Conservation (phyloP, 2,888 invertebrate species). For the Conus canariensis region DNA sequence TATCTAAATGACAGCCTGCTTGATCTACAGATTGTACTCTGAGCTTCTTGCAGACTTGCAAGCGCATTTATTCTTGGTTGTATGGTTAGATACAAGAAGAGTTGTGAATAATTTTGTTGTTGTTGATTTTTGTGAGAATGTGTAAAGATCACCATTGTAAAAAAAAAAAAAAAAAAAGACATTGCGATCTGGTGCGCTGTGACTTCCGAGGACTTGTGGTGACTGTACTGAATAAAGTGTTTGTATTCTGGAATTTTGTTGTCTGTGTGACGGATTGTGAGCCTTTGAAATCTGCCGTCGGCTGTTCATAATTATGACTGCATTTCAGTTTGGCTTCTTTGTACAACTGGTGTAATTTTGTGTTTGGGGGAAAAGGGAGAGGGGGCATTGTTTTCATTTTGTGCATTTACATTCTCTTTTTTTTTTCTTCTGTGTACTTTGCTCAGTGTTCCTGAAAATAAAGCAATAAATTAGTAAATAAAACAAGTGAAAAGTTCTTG, state of each 20-base stretch:
- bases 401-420: too few relatives aligned
- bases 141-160: constrained; percentile 22
- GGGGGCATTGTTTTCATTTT: neutral
- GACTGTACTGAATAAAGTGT: constrained; percentile 31
- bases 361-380: too few relatives aligned
- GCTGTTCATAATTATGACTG: neutral
- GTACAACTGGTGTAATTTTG: too few relatives aligned
- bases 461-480: neutral
- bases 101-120: constrained; percentile 21
- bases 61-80: neutral
- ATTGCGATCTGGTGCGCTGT: neutral
- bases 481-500: neutral
- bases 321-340: too few relatives aligned
- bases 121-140: neutral
- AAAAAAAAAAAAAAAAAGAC: neutral
- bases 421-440: neutral
- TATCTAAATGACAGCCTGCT: neutral
- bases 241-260: constrained; percentile 25
- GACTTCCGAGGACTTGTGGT: constrained; percentile 23
- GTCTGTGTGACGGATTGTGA: neutral
- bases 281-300: neutral
- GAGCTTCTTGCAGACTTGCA: neutral
- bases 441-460: neutral
- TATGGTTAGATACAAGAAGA: neutral
- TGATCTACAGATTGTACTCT: neutral